Evolutionary conservation across 1,140 invertebrate species (phyloP), one percentile per base, ranked within the genome.

Genomic region (Lepidostoma basale): DNA sequence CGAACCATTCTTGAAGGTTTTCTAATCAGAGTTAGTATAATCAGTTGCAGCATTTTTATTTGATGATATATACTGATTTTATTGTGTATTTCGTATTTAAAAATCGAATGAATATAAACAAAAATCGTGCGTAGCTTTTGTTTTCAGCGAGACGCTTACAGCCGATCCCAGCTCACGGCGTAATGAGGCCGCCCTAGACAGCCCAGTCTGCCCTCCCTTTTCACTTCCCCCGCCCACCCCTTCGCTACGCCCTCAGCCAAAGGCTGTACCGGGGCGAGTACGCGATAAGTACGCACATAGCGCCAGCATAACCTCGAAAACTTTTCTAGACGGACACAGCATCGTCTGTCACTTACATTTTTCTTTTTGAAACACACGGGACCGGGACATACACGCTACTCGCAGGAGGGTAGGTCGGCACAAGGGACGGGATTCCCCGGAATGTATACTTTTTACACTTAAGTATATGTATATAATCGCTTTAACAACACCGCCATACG

Each of bases 321-420:
- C 42, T 68, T 62, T 68, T 49, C 40, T 22, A 52, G 65, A 44
- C 65, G 65, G 65, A 59, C 65, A 59, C 52, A 30, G 65, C 42
- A 22, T 44, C 54, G 65, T 67, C 65, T 67, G 54, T 30, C 40
- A 42, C 52, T 45, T 39, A 42, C 33, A 33, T 67, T 45, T 59
- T 63, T 36, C 59, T 44, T 18, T 36, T 56, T 23, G 22, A 2
- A 16, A 56, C 25, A 36, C 33, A 23, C n/a, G 20, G 20, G 20
- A 62, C 28, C 54, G 22, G 54, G 14, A 30, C 28, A 40, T 12
- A 36, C 18, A 8, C 16, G n/a, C n/a, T n/a, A 49, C 20, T n/a
- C 40, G n/a, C 20, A 23, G 18, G 12, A 5, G 10, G 3, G 1
- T 47, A 47, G 1, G 5, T 12, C n/a, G 5, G 25, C 18, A 9